These are phyloP conservation scores for Herpetotheres cachinnans DNA, from an alignment of 2,113 vertebrate species.

Conservation along the genomic window DNA sequence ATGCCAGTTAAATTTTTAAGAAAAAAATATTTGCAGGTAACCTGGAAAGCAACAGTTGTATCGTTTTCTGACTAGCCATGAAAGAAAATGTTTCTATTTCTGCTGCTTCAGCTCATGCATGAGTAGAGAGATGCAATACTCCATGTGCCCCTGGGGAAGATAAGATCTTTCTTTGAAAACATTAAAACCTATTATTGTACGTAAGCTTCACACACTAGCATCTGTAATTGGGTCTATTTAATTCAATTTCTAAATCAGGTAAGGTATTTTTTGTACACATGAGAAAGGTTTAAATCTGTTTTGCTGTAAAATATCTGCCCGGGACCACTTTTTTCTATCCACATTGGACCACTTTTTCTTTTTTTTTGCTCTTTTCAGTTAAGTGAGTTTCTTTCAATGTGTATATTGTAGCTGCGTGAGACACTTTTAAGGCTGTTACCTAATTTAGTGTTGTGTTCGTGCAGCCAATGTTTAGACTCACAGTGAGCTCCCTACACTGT, in stretches of 20 bases:
- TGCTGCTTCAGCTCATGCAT: neutral
- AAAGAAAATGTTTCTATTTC: neutral
- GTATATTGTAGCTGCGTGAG: neutral
- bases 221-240: neutral
- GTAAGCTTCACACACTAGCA: neutral
- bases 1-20: neutral
- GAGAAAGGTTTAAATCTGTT: neutral
- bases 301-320: neutral
- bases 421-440: neutral
- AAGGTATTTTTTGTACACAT: neutral
- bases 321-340: neutral
- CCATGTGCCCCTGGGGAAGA: neutral
- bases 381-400: neutral
- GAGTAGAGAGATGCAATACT: neutral
- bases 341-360: neutral
- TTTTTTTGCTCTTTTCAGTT: neutral
- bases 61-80: neutral
- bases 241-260: neutral
- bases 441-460: neutral
- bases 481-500: neutral
- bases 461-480: neutral
- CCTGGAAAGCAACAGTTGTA: neutral
- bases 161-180: neutral
- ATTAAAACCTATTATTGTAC: neutral
- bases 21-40: neutral